Base-by-base conservation (phyloP, 2,113 vertebrate genomes). In the Oryctolagus cuniculus region DNA sequence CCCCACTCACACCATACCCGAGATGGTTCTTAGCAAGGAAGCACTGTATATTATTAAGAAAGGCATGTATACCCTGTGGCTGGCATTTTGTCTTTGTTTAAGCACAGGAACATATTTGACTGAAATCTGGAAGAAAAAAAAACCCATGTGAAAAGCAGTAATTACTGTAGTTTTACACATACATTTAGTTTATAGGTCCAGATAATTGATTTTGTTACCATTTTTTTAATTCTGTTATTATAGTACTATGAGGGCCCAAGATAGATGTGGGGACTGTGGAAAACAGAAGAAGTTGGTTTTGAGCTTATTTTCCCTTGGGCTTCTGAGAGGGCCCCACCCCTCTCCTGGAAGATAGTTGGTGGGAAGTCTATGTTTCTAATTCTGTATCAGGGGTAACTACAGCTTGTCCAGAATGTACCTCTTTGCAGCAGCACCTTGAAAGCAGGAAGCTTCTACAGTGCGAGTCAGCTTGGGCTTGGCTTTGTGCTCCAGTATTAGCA, bases 71-170 rank as follows among this genome's bases (percentile, higher is more conserved):
- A 88, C 27, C 27, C 44, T 78, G 16, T 44, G 19, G 49, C 49
- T 89, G n/a, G 64, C 25, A 92, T 91, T 97, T 94, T 38, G 13
- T 87, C 55, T 91, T 95, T 70, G 38, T 94, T 58, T 80, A 72
- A 38, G 67, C 44, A 87, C 29, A 89, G 58, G 91, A 97, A 93
- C 58, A 12, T 64, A 38, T 94, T 73, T 91, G 61, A 83, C 31
- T 83, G 36, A 96, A 94, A 89, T 89, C 63, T 53, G 55, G 53
- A 94, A n/a, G 77, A 75, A 81, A 70, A 9, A n/a, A 85, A 86
- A 51, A 78, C 38, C 75, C 29, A 87, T 31, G 5, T 66, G 10
- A 73, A 85, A 92, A 95, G 58, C 89, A 97, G 86, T 53, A 69
- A 86, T 64, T 36, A 70, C 19, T 58, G 25, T 83, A 63, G 1